A percentile compares a stretch with the other conserved stretches of the same genome.
Conservation (phyloP, 2,797 vertebrate species). For the Esox lucius region DNA sequence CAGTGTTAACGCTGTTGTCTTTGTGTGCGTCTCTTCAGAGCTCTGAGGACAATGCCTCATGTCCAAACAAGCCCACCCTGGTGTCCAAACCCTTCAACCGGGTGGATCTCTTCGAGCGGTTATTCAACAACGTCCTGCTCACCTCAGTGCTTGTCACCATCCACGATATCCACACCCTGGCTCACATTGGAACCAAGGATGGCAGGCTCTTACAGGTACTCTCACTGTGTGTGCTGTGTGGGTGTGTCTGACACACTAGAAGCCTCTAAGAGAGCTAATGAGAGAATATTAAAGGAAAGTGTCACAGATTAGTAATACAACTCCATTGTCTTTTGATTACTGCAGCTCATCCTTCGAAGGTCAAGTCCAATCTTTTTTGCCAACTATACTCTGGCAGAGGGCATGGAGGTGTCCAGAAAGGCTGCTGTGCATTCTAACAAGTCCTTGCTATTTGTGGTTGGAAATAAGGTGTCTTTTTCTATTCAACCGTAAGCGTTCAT, state of each 20-base stretch:
- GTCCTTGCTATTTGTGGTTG: conserved; percentile 81
- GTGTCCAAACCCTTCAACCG: conserved; percentile 72
- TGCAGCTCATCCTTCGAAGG: conserved; percentile 83
- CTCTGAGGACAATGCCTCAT: conserved; percentile 67
- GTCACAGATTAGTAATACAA: background rate
- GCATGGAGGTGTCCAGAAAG: conserved; percentile 66
- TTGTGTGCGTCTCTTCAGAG: conserved; percentile 48
- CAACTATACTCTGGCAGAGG: conserved; percentile 86
- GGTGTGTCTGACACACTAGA: background rate
- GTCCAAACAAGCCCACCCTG: conserved; percentile 81
- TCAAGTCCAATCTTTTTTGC: conserved; percentile 78
- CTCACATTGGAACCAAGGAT: conserved; percentile 87
- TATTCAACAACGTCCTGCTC: conserved; percentile 78
- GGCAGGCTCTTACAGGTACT: conserved; percentile 89
- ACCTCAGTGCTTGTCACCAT: conserved; percentile 84
- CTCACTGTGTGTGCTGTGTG: background rate
- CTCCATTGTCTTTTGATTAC: background rate
- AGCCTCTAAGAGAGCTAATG: background rate
- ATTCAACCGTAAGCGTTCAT: background rate
- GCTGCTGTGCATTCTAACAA: conserved; percentile 68
- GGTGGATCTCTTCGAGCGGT: conserved; percentile 86
- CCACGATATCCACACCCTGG: conserved; percentile 80
- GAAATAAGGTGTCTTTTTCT: conserved; percentile 80
- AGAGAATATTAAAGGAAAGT: background rate
- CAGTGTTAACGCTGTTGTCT: background rate